Evolutionary conservation across 2,113 vertebrate species (phyloP).

Genomic region (Grus americana): DNA sequence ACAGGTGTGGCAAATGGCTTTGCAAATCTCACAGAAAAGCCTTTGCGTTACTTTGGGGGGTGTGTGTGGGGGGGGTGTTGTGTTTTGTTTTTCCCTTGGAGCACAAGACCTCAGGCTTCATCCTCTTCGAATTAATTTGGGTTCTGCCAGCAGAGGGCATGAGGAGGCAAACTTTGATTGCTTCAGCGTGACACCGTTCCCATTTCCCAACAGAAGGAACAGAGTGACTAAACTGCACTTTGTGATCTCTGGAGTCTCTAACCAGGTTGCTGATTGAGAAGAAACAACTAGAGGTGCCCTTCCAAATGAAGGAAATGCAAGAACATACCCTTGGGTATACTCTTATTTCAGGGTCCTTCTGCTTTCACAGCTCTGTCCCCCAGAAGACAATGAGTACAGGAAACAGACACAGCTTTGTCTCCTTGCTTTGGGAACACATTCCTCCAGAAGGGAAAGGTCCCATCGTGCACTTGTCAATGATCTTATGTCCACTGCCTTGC

Average conservation of each 20-base stretch:
- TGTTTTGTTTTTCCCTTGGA: not conserved
- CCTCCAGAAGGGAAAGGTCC: too few relatives aligned
- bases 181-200: rapidly evolving
- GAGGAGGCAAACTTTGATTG: not conserved
- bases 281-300: too few relatives aligned
- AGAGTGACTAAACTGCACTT: not conserved
- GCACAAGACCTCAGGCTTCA: not conserved
- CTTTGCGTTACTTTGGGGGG: too few relatives aligned
- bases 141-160: not conserved
- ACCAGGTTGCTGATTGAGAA: too few relatives aligned
- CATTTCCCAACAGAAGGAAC: not conserved
- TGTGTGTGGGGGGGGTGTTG: too few relatives aligned
- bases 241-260: not conserved
- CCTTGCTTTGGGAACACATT: too few relatives aligned
- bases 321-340: too few relatives aligned
- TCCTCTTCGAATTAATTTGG: rapidly evolving
- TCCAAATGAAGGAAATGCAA: too few relatives aligned
- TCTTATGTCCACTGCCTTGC: not conserved
- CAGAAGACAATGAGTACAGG: too few relatives aligned
- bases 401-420: too few relatives aligned
- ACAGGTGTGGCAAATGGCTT: not conserved
- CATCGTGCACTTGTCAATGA: not conserved
- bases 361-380: too few relatives aligned
- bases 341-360: too few relatives aligned
- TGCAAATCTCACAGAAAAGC: not conserved